phyloP scores from a whole-genome alignment of 2,113 vertebrate genomes.

The Phycodurus eques region DNA sequence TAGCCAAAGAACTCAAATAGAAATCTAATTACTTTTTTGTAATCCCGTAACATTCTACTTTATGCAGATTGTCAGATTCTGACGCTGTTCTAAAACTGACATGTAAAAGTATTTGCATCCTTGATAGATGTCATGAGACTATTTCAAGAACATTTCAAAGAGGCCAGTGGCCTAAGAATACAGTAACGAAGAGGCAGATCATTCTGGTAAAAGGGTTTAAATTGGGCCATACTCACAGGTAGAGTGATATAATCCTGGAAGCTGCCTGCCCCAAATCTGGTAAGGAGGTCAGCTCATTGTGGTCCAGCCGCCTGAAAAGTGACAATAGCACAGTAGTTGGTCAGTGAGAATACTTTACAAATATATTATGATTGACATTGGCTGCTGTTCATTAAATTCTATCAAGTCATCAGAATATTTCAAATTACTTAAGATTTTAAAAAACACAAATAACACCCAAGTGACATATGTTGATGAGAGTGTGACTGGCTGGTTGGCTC shows the following conservation, averaged over 20 bases:
- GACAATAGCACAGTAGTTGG: conserved; percentile 30
- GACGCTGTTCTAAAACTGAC: conserved; percentile 9
- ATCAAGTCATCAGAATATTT: conserved; percentile 37
- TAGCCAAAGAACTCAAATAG: conserved; percentile 12
- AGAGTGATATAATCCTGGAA: conserved; percentile 73
- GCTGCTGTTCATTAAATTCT: conserved; percentile 1
- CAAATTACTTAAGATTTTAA: conserved; percentile 50
- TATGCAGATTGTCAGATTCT: background rate
- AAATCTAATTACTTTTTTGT: conserved; percentile 5
- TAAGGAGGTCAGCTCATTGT: conserved; percentile 86
- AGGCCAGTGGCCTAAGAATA: conserved; percentile 42
- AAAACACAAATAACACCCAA: conserved; percentile 53
- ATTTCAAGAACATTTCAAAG: conserved; percentile 53
- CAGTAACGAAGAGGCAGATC: conserved; percentile 22
- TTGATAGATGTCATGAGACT: conserved; percentile 31
- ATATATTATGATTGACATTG: background rate
- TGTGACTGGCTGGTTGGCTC: conserved; percentile 49
- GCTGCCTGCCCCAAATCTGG: conserved; percentile 82
- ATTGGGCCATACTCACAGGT: conserved; percentile 82
- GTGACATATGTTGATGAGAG: conserved; percentile 59
- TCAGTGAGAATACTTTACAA: conserved; percentile 19
- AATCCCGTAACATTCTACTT: conserved; percentile 9
- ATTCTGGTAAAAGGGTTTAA: conserved; percentile 22
- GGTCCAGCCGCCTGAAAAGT: conserved; percentile 83
- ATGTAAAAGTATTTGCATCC: conserved; percentile 14